phyloP scores from a whole-genome alignment of 2,888 invertebrate species.

The Melipona beecheii region DNA sequence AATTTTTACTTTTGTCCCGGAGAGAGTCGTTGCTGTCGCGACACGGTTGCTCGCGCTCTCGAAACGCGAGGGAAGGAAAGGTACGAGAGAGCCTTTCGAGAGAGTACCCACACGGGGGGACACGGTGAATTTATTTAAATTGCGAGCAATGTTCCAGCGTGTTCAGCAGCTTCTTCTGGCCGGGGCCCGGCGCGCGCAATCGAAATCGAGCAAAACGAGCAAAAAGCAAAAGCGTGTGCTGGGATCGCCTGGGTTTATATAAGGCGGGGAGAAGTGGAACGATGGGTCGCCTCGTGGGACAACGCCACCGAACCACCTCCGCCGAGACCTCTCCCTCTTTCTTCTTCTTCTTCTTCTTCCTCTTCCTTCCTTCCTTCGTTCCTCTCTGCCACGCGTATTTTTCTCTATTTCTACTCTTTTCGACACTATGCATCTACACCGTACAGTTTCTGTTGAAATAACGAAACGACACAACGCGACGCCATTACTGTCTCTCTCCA shows the following conservation, averaged over 20 bases:
- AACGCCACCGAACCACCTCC: slow-evolving; percentile 67
- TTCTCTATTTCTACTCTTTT: slow-evolving; percentile 24
- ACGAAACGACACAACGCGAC: background rate
- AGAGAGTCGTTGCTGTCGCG: background rate
- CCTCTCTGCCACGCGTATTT: slow-evolving; percentile 22
- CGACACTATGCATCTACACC: background rate
- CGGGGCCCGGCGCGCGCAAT: slow-evolving; percentile 52
- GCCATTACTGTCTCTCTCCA: no score
- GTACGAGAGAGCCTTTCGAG: slow-evolving; percentile 24
- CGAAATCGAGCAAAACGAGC: slow-evolving; percentile 72
- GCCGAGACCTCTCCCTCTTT: slow-evolving; percentile 27
- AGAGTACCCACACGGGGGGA: slow-evolving; percentile 4
- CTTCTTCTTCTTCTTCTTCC: slow-evolving; percentile 36
- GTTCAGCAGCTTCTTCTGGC: slow-evolving; percentile 82
- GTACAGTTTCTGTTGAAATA: slow-evolving; percentile 28
- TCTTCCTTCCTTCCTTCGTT: background rate
- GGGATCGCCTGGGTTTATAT: slow-evolving; percentile 65
- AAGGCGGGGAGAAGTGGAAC: slow-evolving; percentile 57
- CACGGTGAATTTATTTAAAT: slow-evolving; percentile 83
- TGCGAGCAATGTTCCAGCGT: slow-evolving; percentile 83
- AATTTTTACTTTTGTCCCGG: no score
- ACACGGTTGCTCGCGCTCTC: background rate
- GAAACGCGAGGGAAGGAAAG: background rate
- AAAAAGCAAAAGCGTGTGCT: slow-evolving; percentile 49
- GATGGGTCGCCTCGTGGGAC: slow-evolving; percentile 69